Base-by-base conservation (phyloP, 2,797 vertebrate species). In the Ctenochaetus hawaiiensis region DNA sequence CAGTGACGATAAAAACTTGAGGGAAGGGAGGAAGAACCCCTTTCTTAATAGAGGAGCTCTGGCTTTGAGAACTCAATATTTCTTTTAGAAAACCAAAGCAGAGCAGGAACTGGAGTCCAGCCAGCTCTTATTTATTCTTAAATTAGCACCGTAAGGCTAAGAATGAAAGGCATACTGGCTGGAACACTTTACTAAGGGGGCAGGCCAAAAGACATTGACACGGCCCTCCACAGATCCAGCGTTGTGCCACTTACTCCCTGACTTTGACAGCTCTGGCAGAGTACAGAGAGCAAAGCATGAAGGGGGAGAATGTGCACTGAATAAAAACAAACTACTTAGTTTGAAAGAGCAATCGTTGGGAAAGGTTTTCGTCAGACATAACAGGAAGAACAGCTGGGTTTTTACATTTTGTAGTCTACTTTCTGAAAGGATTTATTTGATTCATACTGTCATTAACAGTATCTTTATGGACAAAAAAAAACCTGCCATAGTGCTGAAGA, bases 181-280 rank as follows among this genome's bases (percentile, higher is more conserved):
- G 69, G 56, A 59, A 82, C 79, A 82, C 79, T 92, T 89, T 77
- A 77, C 79, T 88, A 88, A 89, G 82, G 90, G 88, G 80, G 80
- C 88, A 81, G 86, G 85, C 88, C 83, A 90, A 80, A 72, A 87
- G 80, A 85, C 61, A 49, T 86, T 87, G 90, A 92, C 91, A 90
- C 58, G 56, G 80, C 77, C 83, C 90, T 87, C 81, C 87, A 78
- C 82, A 79, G 85, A 91, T 88, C 87, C 90, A 91, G 81, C 66
- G 60, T 86, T 83, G 80, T 73, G 92, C 89, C 90, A 91, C 83
- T 87, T 92, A 92, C 86, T 86, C 79, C 60, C 57, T 47, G 72
- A 81, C 73, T 83, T 84, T 94, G 92, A 94, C 88, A 91, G 89
- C 91, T 90, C 91, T 61, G 72, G 64, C 81, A 85, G 90, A 85